A percentile compares a stretch with the other conserved stretches of the same genome.
Conservation (phyloP, 2,888 invertebrate species). For the Melieria picta region DNA sequence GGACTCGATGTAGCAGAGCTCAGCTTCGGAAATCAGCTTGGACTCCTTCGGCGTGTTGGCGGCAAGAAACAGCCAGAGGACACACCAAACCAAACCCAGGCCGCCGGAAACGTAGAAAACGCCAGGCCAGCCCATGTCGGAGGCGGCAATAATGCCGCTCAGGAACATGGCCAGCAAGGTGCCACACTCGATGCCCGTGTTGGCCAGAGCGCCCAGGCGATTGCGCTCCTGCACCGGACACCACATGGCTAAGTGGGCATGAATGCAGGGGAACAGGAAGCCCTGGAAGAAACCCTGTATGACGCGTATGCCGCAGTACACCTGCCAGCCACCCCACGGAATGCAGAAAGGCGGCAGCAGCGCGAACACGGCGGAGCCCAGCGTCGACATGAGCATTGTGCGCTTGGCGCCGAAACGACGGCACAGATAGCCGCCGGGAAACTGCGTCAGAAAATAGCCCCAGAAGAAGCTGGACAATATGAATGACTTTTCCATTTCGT, state of each 20-base stretch:
- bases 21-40: constrained; percentile 68
- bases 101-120: constrained; percentile 73
- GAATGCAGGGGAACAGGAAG: constrained; percentile 73
- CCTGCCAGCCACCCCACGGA: constrained; percentile 71
- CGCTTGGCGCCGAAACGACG: constrained; percentile 76
- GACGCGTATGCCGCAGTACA: constrained; percentile 71
- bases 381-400: constrained; percentile 71
- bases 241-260: constrained; percentile 76
- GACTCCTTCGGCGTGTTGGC: constrained; percentile 71
- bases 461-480: constrained; percentile 81
- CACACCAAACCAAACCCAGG: constrained; percentile 68
- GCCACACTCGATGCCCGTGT: constrained; percentile 74
- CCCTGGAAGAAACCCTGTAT: constrained; percentile 77
- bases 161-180: constrained; percentile 73
- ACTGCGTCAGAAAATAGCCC: constrained; percentile 76
- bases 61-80: constrained; percentile 69
- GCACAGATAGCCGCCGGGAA: constrained; percentile 77
- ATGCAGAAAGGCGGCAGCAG: constrained; percentile 76
- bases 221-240: constrained; percentile 73
- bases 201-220: constrained; percentile 69
- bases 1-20: constrained; percentile 71
- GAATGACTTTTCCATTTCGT: constrained; percentile 68
- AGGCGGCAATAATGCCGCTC: constrained; percentile 72
- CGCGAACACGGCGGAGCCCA: constrained; percentile 73
- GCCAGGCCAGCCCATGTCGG: constrained; percentile 73